Evolutionary conservation across 2,113 vertebrate species (phyloP).

Genomic region (Pomatostomus ruficeps): DNA sequence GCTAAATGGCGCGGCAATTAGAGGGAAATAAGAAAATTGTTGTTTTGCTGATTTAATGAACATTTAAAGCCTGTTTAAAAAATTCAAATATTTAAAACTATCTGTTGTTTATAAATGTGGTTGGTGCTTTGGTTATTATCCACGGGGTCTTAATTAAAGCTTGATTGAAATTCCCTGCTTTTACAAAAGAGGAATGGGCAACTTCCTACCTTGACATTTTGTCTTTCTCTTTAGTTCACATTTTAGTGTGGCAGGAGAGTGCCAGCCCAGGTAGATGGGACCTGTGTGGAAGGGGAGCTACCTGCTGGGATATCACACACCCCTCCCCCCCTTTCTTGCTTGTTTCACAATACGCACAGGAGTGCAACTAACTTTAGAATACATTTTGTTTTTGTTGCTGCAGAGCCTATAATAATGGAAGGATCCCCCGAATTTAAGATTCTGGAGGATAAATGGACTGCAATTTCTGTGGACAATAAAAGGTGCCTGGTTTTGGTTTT

Average conservation of each 20-base stretch:
- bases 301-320: neutral
- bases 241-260: neutral
- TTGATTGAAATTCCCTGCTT: constrained; percentile 73
- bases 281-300: neutral
- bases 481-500: constrained; percentile 71
- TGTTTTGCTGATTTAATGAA: constrained; percentile 79
- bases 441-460: constrained; percentile 90
- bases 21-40: constrained; percentile 74
- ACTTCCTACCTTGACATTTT: constrained; percentile 37
- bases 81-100: constrained; percentile 65
- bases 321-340: neutral
- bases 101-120: constrained; percentile 64
- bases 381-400: constrained; percentile 29
- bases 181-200: constrained; percentile 53
- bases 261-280: neutral
- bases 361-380: neutral
- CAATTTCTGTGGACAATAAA: constrained; percentile 85
- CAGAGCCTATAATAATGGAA: constrained; percentile 94
- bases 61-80: constrained; percentile 71
- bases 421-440: constrained; percentile 85
- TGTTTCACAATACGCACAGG: neutral
- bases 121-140: constrained; percentile 71
- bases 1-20: constrained; percentile 74
- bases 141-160: constrained; percentile 71
- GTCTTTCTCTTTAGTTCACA: constrained; percentile 40